Percentiles rank a stretch among this genome's conserved stretches.
phyloP scores from a whole-genome alignment of 2,888 invertebrate species.

The Caenorhabditis drosophilae region DNA sequence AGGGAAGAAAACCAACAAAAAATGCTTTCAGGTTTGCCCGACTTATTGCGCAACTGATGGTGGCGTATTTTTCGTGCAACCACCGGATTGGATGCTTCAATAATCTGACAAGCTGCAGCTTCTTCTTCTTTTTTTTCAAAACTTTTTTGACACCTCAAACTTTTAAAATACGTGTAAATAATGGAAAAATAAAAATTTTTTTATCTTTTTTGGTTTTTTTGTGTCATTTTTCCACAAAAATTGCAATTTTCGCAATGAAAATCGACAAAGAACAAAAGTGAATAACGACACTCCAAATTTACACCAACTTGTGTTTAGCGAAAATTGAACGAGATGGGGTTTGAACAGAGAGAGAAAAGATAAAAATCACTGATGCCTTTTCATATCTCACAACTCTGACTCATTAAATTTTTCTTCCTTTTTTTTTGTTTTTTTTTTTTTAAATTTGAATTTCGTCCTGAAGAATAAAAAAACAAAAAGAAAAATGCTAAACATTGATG shows the following conservation, averaged over 20 bases:
- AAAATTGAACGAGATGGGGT: too few species aligned
- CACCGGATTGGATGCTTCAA: conserved; percentile 63
- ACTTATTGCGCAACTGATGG: conserved; percentile 68
- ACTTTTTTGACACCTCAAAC: neutral
- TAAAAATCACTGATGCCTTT: too few species aligned
- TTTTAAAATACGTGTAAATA: conserved; percentile 26
- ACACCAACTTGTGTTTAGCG: too few species aligned
- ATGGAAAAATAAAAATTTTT: neutral
- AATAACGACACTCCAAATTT: neutral
- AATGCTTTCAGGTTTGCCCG: conserved; percentile 60
- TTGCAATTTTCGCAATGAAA: neutral
- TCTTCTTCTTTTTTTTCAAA: conserved; percentile 2
- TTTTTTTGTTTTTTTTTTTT: too few species aligned
- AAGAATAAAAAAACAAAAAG: neutral
- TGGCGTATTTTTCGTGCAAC: conserved; percentile 68
- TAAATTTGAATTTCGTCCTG: neutral
- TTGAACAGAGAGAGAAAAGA: too few species aligned
- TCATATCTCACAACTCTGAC: too few species aligned
- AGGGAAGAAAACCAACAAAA: too few species aligned
- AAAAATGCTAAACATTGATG: neutral
- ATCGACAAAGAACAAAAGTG: neutral
- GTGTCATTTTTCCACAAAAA: too few species aligned
- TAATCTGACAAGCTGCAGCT: conserved; percentile 3
- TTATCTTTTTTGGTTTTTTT: too few species aligned
- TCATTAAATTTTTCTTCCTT: too few species aligned